These are phyloP conservation scores for Acipenser ruthenus DNA, from an alignment of 2,797 vertebrate genomes.

Conservation along the genomic window DNA sequence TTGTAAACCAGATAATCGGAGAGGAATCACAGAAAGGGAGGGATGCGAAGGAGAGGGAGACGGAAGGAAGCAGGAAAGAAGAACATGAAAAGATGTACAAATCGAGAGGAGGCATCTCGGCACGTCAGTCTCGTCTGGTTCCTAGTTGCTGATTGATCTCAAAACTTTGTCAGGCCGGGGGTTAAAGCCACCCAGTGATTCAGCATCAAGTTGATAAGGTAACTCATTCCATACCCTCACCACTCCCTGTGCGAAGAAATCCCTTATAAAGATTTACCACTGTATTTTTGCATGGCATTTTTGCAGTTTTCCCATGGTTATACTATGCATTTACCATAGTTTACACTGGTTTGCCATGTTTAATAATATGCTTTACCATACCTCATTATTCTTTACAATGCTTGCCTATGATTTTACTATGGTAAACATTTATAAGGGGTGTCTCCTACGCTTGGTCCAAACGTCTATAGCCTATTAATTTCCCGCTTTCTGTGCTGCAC, in stretches of 20 bases:
- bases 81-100: constrained; percentile 1
- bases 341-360: too few relatives aligned
- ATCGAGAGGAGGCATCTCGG: background rate
- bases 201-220: constrained; percentile 14
- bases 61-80: constrained; percentile 13
- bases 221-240: constrained; percentile 9
- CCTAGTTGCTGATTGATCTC: constrained; percentile 20
- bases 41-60: constrained; percentile 10
- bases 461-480: too few relatives aligned
- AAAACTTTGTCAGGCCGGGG: constrained; percentile 11
- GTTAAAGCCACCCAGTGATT: background rate
- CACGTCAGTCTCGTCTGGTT: constrained; percentile 19
- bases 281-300: too few relatives aligned
- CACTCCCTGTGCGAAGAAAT: constrained; percentile 1
- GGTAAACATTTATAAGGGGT: too few relatives aligned
- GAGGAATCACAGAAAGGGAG: background rate
- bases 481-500: too few relatives aligned
- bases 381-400: too few relatives aligned
- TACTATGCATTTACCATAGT: too few relatives aligned
- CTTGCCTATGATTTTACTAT: too few relatives aligned
- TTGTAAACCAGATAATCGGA: background rate
- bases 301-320: too few relatives aligned
- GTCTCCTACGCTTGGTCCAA: too few relatives aligned
- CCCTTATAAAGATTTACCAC: too few relatives aligned
- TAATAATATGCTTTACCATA: too few relatives aligned